These are phyloP conservation scores for Clavelina lepadiformis DNA, from an alignment of 23 tunicate genomes.

Conservation along the genomic window DNA sequence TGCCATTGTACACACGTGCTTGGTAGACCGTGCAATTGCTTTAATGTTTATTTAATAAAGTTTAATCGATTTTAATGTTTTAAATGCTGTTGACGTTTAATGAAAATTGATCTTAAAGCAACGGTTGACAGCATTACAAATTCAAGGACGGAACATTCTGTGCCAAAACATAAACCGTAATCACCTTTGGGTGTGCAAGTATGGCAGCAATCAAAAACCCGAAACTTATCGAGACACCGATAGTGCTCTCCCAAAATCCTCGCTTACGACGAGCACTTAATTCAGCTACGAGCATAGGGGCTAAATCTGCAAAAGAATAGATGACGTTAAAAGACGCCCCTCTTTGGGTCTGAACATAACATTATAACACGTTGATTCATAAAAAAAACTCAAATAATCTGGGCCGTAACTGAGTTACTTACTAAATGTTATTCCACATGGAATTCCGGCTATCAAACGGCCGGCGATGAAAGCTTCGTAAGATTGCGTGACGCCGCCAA, in stretches of 20 bases:
- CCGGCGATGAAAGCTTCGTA: conserved; percentile 60
- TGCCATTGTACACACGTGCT: no score
- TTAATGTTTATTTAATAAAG: neutral
- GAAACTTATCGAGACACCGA: conserved; percentile 8
- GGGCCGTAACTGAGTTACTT: neutral
- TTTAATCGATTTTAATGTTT: neutral
- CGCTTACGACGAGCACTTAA: conserved; percentile 3
- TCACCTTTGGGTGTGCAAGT: conserved; percentile 39
- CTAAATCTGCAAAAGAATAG: conserved; percentile 13
- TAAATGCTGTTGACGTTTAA: neutral
- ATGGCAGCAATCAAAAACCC: conserved; percentile 12
- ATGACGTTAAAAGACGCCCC: neutral
- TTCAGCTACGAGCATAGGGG: conserved; percentile 28
- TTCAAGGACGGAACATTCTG: neutral
- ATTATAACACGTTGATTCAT: neutral
- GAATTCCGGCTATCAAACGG: conserved; percentile 21
- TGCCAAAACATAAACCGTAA: no score
- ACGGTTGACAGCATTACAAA: no score
- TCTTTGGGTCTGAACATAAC: neutral
- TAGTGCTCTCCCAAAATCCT: conserved; percentile 4
- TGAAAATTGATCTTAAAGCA: no score
- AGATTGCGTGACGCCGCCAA: conserved; percentile 33
- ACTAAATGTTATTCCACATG: neutral
- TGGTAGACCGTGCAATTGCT: no score
- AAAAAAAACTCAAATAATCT: neutral